Percentiles rank a stretch among this genome's conserved stretches.
phyloP scores from a whole-genome alignment of 2,888 invertebrate species.

The Catotricha subobsoleta region DNA sequence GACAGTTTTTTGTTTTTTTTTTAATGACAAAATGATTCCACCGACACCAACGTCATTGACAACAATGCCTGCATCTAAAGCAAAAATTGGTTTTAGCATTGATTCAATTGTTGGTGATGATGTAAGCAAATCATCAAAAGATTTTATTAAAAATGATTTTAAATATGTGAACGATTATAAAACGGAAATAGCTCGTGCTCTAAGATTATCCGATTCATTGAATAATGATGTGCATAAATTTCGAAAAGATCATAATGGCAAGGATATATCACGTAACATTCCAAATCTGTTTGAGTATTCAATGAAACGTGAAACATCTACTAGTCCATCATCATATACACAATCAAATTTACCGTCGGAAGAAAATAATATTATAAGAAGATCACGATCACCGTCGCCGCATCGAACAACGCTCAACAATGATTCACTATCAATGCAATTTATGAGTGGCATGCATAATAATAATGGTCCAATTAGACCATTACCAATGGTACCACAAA shows the following conservation, averaged over 20 bases:
- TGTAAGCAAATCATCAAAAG: constrained; percentile 3
- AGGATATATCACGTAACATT: neutral
- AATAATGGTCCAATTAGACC: constrained; percentile 23
- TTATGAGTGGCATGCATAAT: neutral
- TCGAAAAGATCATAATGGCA: constrained; percentile 1
- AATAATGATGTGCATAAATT: constrained; percentile 4
- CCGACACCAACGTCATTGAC: constrained; percentile 73
- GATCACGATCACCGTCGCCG: constrained; percentile 10
- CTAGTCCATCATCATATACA: constrained; percentile 3
- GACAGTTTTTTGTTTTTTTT: neutral
- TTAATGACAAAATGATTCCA: constrained; percentile 49
- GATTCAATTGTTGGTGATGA: constrained; percentile 66
- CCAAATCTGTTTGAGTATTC: constrained; percentile 5
- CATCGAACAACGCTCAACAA: constrained; percentile 6
- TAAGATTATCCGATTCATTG: neutral
- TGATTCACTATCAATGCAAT: neutral
- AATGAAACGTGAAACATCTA: constrained; percentile 6
- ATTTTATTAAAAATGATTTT: constrained; percentile 5
- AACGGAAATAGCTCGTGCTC: constrained; percentile 7
- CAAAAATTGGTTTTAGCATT: constrained; percentile 76
- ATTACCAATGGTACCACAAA: constrained; percentile 20
- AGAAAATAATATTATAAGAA: neutral
- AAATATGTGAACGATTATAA: constrained; percentile 7
- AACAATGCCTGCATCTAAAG: constrained; percentile 60
- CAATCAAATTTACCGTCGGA: constrained; percentile 7